phyloP scores from a whole-genome alignment of 2,797 vertebrate genomes.

The Leptatherina wallacei region DNA sequence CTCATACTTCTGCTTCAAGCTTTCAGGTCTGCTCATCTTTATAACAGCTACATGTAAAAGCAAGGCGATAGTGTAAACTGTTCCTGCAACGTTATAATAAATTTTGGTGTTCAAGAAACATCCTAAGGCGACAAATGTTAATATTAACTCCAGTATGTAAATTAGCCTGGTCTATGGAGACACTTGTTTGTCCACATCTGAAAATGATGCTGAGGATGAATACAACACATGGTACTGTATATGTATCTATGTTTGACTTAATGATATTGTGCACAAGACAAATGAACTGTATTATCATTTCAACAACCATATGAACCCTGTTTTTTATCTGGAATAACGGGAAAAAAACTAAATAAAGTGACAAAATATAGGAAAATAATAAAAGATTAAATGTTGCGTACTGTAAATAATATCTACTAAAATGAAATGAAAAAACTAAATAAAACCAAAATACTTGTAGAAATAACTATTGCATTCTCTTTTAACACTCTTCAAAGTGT shows the following conservation, averaged over 20 bases:
- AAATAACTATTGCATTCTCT: background rate
- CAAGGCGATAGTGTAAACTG: conserved; percentile 20
- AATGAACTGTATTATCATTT: too few species aligned
- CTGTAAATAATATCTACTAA: too few species aligned
- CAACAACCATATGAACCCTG: too few species aligned
- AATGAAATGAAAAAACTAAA: background rate
- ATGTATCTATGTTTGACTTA: too few species aligned
- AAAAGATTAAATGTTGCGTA: too few species aligned
- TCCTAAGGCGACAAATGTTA: conserved; percentile 44
- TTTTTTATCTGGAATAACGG: too few species aligned
- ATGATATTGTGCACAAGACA: too few species aligned
- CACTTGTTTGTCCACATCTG: conserved; percentile 20
- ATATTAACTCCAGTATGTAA: conserved; percentile 54
- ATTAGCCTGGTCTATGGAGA: conserved; percentile 37
- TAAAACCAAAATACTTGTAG: background rate
- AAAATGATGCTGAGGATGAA: background rate
- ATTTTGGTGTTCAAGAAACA: conserved; percentile 43
- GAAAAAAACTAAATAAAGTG: too few species aligned
- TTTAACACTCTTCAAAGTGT: background rate
- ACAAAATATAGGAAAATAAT: too few species aligned
- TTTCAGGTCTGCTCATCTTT: conserved; percentile 48
- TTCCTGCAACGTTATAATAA: conserved; percentile 29
- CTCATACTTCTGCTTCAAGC: conserved; percentile 27
- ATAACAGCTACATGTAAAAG: conserved; percentile 27
- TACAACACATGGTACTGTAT: background rate